phyloP scores from a whole-genome alignment of 2,113 vertebrate species.

The Pyxicephalus adspersus region DNA sequence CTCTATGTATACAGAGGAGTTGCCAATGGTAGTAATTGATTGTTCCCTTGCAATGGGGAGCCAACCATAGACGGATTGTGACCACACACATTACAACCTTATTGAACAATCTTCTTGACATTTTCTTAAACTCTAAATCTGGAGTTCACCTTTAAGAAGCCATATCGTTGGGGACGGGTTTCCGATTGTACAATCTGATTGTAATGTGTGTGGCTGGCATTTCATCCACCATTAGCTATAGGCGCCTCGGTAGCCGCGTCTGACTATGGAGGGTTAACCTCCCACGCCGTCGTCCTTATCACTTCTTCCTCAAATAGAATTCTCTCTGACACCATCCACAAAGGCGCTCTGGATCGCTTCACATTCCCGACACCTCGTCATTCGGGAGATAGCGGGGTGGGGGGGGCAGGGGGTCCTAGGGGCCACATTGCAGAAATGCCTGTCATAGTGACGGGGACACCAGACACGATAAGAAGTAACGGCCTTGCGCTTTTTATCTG shows the following conservation, averaged over 20 bases:
- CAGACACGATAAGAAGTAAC: constrained; percentile 13
- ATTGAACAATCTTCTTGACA: too few species aligned
- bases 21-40: too few species aligned
- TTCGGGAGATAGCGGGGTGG: background rate
- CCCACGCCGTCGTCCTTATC: background rate
- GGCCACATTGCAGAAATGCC: constrained; percentile 38
- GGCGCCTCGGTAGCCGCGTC: background rate
- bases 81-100: too few species aligned
- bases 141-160: too few species aligned
- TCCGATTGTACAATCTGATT: too few species aligned
- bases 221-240: background rate
- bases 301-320: background rate
- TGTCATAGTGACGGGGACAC: constrained; percentile 19
- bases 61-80: too few species aligned
- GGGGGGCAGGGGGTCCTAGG: background rate
- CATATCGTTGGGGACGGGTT: too few species aligned
- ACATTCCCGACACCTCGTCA: background rate
- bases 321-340: background rate
- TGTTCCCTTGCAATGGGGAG: too few species aligned
- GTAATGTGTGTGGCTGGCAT: too few species aligned
- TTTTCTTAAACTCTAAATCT: too few species aligned
- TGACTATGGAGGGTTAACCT: background rate
- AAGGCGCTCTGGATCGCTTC: background rate
- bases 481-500: constrained; percentile 29
- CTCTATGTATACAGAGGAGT: too few species aligned